phyloP scores from a whole-genome alignment of 2,888 invertebrate species.

The Aphodius granarius region DNA sequence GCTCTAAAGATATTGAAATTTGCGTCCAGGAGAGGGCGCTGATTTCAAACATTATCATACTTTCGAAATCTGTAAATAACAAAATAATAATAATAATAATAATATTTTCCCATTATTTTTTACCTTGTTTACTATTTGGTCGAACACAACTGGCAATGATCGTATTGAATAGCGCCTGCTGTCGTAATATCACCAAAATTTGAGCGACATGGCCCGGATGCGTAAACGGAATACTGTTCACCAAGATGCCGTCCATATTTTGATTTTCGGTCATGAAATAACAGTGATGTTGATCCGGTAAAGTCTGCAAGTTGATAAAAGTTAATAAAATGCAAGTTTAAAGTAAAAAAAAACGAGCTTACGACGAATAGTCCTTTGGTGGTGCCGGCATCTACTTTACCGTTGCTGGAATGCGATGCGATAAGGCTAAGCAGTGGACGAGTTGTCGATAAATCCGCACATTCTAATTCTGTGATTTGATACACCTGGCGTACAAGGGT shows the following conservation, averaged over 20 bases:
- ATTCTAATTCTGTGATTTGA: constrained; percentile 62
- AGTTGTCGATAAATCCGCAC: constrained; percentile 58
- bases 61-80: constrained; percentile 63
- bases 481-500: constrained; percentile 71
- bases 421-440: constrained; percentile 77
- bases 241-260: constrained; percentile 73
- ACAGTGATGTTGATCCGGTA: constrained; percentile 93
- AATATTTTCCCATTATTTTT: constrained; percentile 38
- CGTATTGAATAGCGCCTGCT: constrained; percentile 90
- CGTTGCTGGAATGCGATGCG: constrained; percentile 76
- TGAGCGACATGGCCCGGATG: constrained; percentile 91
- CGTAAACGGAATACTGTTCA: constrained; percentile 85
- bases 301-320: constrained; percentile 69
- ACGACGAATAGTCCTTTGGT: constrained; percentile 85
- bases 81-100: too few species aligned
- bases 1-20: constrained; percentile 87
- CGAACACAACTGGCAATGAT: constrained; percentile 88
- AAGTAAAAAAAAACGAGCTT: constrained; percentile 47
- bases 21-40: constrained; percentile 88
- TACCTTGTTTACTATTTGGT: constrained; percentile 77
- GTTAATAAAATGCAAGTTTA: background rate
- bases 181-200: constrained; percentile 80
- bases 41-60: constrained; percentile 87
- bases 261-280: constrained; percentile 88
- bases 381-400: constrained; percentile 70